phyloP scores from a whole-genome alignment of 2,113 vertebrate species.

The Chaetops frenatus region DNA sequence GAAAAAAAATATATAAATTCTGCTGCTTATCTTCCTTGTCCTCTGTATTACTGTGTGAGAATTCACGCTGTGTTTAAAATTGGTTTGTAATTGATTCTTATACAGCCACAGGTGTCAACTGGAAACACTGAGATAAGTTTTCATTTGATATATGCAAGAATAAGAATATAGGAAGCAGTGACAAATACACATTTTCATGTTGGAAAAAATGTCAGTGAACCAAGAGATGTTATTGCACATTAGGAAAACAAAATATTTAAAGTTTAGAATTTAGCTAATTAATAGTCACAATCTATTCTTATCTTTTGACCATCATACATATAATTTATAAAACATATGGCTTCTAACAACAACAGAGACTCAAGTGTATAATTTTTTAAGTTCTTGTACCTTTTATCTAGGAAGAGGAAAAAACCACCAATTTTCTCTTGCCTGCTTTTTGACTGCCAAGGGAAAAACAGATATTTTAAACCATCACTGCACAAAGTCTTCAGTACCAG shows the following conservation, averaged over 20 bases:
- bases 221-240: not conserved
- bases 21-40: not conserved
- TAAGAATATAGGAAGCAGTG: not conserved
- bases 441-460: not conserved
- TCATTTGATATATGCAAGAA: not conserved
- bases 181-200: not conserved
- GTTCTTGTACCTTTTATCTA: no score
- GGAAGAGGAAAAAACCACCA: no score
- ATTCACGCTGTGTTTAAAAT: constrained; percentile 15
- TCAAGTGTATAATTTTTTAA: no score
- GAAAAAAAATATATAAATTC: not conserved
- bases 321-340: no score
- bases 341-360: no score
- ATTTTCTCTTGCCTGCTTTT: not conserved
- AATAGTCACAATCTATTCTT: no score
- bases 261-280: no score
- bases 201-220: not conserved
- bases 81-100: constrained; percentile 35
- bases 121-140: not conserved
- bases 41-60: not conserved
- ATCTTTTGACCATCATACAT: no score
- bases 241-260: no score
- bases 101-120: constrained; percentile 1
- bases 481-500: not conserved
- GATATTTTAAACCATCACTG: not conserved